Conservation (phyloP, 2,888 invertebrate species). For the Drosophila imparisetae region DNA sequence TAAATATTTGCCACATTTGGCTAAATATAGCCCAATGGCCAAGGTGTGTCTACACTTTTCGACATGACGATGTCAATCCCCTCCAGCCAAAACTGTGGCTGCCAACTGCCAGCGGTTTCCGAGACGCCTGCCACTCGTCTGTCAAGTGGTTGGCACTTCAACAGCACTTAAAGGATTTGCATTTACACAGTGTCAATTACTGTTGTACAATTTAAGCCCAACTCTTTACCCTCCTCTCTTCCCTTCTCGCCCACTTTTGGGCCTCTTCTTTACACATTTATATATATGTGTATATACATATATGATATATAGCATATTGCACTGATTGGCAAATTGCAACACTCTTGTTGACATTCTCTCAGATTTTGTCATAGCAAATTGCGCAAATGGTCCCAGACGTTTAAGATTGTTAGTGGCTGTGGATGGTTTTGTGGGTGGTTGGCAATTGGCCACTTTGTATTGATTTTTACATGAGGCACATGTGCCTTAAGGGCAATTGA, state of each 20-base stretch:
- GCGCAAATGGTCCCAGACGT: not conserved
- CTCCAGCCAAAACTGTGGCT: not conserved
- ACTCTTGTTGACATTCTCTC: conserved; percentile 35
- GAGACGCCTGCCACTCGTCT: not conserved
- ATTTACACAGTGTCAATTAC: conserved; percentile 62
- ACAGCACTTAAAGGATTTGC: conserved; percentile 68
- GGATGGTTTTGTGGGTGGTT: not conserved
- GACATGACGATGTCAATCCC: conserved; percentile 27
- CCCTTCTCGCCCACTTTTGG: not conserved
- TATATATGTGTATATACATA: not conserved
- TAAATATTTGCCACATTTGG: conserved; percentile 18
- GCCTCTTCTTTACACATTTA: not conserved
- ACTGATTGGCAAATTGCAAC: conserved; percentile 51
- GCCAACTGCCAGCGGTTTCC: not conserved
- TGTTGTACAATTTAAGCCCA: conserved; percentile 26
- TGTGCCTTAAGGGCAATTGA: conserved; percentile 31
- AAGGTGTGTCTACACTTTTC: conserved; percentile 52
- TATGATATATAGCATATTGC: not conserved
- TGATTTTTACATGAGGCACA: not conserved
- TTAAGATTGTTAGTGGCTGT: not conserved
- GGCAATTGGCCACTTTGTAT: not conserved
- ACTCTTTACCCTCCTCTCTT: not conserved
- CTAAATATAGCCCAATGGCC: conserved; percentile 28
- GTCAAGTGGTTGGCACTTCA: conserved; percentile 45
- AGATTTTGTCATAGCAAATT: conserved; percentile 25